Percentiles rank a stretch among this genome's conserved stretches.
Evolutionary conservation across 2,888 invertebrate genomes (phyloP).

Genomic region (Margaritifera margaritifera): DNA sequence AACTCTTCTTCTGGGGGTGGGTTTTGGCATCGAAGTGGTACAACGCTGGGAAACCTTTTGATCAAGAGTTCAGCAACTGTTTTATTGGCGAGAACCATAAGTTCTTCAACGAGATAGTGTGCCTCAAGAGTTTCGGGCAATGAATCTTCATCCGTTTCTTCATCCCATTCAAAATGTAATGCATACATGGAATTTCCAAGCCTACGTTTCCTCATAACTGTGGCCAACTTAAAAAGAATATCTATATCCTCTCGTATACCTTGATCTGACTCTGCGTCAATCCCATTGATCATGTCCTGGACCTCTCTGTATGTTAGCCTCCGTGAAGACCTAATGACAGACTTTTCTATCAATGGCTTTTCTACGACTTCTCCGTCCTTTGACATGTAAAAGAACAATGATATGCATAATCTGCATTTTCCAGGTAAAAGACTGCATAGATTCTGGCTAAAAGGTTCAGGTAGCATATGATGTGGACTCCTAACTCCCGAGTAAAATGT

Average conservation of each 20-base stretch:
- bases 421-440: conserved; percentile 23
- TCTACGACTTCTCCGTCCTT: conserved; percentile 2
- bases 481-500: conserved; percentile 34
- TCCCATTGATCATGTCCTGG: conserved; percentile 10
- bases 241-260: conserved; percentile 15
- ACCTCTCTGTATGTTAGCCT: conserved; percentile 18
- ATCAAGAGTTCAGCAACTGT: conserved; percentile 23
- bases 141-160: conserved; percentile 11
- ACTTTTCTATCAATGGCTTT: background rate
- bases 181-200: conserved; percentile 21
- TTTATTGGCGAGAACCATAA: conserved; percentile 38
- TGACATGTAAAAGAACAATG: conserved; percentile 29
- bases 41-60: conserved; percentile 5
- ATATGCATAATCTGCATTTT: conserved; percentile 25
- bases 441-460: conserved; percentile 28
- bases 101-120: conserved; percentile 39
- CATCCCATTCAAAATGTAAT: conserved; percentile 27
- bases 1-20: conserved; percentile 21
- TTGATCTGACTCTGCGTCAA: background rate
- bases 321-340: conserved; percentile 10
- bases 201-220: conserved; percentile 22
- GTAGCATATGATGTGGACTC: conserved; percentile 30
- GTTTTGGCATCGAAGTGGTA: conserved; percentile 35
- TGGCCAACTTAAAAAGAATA: conserved; percentile 22
- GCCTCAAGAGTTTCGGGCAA: conserved; percentile 18